phyloP scores from a whole-genome alignment of 2,113 vertebrate species.

The Macaca nemestrina region DNA sequence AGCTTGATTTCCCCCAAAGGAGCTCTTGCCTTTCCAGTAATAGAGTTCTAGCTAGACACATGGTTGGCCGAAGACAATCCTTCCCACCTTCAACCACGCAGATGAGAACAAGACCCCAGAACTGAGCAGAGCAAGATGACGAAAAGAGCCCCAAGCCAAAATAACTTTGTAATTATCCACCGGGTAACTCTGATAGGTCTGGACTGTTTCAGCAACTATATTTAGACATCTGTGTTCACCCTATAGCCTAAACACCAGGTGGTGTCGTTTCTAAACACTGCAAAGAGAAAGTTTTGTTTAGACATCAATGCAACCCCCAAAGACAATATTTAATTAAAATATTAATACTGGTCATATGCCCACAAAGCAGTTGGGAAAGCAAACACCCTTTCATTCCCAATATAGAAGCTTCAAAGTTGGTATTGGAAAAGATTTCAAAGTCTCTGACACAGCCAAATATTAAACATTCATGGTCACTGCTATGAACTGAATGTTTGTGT shows the following conservation, averaged over 20 bases:
- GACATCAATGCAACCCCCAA: background rate
- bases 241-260: background rate
- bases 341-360: slow-evolving; percentile 1
- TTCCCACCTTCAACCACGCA: background rate
- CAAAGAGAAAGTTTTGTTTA: slow-evolving; percentile 9
- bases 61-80: background rate
- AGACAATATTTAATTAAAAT: slow-evolving; percentile 42
- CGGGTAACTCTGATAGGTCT: background rate
- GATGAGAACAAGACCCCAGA: background rate
- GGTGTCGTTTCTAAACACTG: background rate
- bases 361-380: background rate
- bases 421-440: slow-evolving; percentile 5
- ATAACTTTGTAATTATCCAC: background rate
- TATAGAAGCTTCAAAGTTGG: slow-evolving; percentile 24
- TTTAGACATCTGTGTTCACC: background rate
- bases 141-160: background rate
- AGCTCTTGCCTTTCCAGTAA: background rate
- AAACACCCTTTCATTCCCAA: background rate
- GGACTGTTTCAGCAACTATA: background rate
- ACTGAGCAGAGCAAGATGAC: background rate
- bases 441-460: background rate
- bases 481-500: background rate
- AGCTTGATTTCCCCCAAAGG: background rate
- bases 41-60: background rate
- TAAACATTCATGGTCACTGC: background rate